Evolutionary conservation across 2,888 invertebrate genomes (phyloP).

Genomic region (Pharmacophagus antenor): DNA sequence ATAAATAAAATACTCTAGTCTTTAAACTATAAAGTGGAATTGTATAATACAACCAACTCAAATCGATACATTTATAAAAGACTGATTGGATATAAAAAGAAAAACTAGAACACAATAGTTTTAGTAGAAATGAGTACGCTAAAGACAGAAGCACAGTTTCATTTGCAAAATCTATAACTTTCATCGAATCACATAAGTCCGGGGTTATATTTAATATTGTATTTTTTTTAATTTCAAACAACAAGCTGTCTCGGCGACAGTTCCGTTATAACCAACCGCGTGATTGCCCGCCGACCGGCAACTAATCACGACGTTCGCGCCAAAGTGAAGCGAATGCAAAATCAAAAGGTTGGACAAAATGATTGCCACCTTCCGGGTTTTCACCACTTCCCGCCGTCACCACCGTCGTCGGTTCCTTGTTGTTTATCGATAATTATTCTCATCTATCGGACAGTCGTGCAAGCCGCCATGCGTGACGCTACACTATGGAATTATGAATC

Average conservation of each 20-base stretch:
- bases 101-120: too few relatives aligned
- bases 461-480: constrained; percentile 16
- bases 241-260: background rate
- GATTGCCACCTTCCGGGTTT: constrained; percentile 27
- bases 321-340: constrained; percentile 18
- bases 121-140: too few relatives aligned
- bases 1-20: too few relatives aligned
- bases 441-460: constrained; percentile 34
- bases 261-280: constrained; percentile 6
- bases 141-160: background rate
- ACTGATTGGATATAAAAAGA: too few relatives aligned
- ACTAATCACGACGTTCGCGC: constrained; percentile 4
- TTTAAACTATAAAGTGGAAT: too few relatives aligned
- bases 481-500: constrained; percentile 12
- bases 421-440: constrained; percentile 51
- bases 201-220: background rate
- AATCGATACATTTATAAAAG: too few relatives aligned
- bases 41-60: too few relatives aligned
- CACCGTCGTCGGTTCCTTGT: constrained; percentile 56
- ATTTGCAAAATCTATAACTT: background rate
- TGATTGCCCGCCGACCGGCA: background rate
- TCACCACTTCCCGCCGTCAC: constrained; percentile 51
- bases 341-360: constrained; percentile 22
- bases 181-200: background rate
- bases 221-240: constrained; percentile 5